Percentiles rank a stretch among this genome's conserved stretches.
Evolutionary conservation across 2,888 invertebrate species (phyloP).

Genomic region (Falcaria lacertinaria): DNA sequence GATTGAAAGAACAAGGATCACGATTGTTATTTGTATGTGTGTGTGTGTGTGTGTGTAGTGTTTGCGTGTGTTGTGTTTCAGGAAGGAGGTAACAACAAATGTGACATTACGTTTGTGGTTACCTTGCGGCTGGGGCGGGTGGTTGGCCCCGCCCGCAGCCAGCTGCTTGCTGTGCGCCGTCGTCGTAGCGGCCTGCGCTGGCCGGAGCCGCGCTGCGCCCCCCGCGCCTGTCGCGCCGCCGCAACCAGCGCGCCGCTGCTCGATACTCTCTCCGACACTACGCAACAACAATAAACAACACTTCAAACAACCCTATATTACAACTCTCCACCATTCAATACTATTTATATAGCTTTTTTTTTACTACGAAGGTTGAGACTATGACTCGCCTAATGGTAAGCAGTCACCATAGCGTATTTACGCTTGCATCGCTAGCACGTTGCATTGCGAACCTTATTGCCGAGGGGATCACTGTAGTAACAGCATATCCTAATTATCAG

Average conservation of each 20-base stretch:
- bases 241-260: conserved; percentile 49
- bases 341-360: no score
- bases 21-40: not conserved
- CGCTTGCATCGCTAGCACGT: no score
- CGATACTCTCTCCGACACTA: conserved; percentile 76
- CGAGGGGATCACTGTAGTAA: no score
- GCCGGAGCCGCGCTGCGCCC: conserved; percentile 69
- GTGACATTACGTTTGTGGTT: conserved; percentile 76
- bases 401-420: no score
- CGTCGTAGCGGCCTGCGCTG: conserved; percentile 81
- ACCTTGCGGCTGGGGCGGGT: conserved; percentile 82
- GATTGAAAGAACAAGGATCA: no score
- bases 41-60: conserved; percentile 6
- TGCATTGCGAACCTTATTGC: no score
- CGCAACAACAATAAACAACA: conserved; percentile 10
- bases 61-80: conserved; percentile 5
- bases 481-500: no score
- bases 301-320: no score
- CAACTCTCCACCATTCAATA: no score
- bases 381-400: no score
- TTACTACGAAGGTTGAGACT: no score
- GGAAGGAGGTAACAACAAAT: conserved; percentile 49
- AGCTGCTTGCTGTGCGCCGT: conserved; percentile 90
- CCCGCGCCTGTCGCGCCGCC: conserved; percentile 57
- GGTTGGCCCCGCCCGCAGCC: conserved; percentile 87